Evolutionary conservation across 2,797 vertebrate species (phyloP).

Genomic region (Ambastaia sidthimunki): DNA sequence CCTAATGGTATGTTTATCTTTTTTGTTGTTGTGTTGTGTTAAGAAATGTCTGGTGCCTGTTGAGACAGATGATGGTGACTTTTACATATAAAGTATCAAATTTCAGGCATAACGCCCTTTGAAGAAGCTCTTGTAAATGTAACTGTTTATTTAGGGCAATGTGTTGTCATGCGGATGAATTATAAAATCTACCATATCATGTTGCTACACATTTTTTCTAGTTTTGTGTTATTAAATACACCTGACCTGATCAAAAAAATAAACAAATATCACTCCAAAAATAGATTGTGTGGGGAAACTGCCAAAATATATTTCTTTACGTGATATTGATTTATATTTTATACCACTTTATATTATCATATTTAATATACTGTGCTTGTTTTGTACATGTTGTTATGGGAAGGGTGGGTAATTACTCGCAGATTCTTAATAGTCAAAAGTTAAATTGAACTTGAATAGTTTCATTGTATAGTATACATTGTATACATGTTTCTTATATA

Average conservation of each 20-base stretch:
- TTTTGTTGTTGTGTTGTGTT: slow-evolving; percentile 50
- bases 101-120: slow-evolving; percentile 23
- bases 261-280: slow-evolving; percentile 43
- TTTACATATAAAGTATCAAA: slow-evolving; percentile 16
- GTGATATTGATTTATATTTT: too few species aligned
- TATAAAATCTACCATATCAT: slow-evolving; percentile 28
- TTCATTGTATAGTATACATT: too few species aligned
- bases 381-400: too few species aligned
- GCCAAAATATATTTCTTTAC: background rate
- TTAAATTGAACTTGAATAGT: too few species aligned
- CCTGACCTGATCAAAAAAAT: slow-evolving; percentile 46
- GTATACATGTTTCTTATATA: too few species aligned
- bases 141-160: slow-evolving; percentile 21
- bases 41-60: slow-evolving; percentile 52
- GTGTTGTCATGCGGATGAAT: slow-evolving; percentile 27
- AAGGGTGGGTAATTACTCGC: too few species aligned
- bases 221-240: slow-evolving; percentile 55
- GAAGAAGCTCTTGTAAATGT: slow-evolving; percentile 45
- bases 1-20: slow-evolving; percentile 41
- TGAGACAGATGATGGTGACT: slow-evolving; percentile 38
- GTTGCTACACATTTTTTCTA: slow-evolving; percentile 9
- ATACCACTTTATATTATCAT: too few species aligned
- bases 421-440: too few species aligned
- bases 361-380: too few species aligned
- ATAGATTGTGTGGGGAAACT: slow-evolving; percentile 15